Evolutionary conservation across 53 echinoderm and acorn worm genomes (phyloP).

Genomic region (Paelopatides confundens): DNA sequence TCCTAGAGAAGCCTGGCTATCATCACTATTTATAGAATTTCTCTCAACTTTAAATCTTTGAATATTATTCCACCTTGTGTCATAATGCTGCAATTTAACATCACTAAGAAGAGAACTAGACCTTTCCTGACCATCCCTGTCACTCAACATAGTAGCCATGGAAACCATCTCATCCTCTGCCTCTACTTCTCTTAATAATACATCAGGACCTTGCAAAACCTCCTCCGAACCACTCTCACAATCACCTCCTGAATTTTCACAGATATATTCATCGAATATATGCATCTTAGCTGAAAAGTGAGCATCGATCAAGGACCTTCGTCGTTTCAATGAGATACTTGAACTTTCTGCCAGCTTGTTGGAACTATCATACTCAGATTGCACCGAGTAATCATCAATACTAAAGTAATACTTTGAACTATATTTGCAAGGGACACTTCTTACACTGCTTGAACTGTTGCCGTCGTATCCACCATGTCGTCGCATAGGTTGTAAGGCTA

Average conservation of each 20-base stretch:
- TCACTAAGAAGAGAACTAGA: neutral
- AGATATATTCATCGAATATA: slow-evolving; percentile 14
- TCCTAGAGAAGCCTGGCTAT: neutral
- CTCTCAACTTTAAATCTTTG: neutral
- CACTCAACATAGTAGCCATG: neutral
- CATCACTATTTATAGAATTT: neutral
- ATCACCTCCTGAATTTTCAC: neutral
- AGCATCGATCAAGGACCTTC: slow-evolving; percentile 20
- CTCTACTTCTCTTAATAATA: neutral
- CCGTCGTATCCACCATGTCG: neutral
- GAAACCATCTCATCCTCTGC: neutral
- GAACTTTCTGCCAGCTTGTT: neutral
- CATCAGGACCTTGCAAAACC: neutral
- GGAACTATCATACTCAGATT: neutral
- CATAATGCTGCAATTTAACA: neutral
- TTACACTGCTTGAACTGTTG: neutral
- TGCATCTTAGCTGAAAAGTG: neutral
- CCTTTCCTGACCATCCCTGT: neutral
- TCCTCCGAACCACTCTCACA: neutral
- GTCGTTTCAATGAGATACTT: neutral
- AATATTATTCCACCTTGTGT: neutral
- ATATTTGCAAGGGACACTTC: neutral
- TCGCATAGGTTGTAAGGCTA: neutral
- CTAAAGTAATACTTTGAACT: slow-evolving; percentile 45
- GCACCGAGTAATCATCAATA: neutral